Evolutionary conservation across 2,113 vertebrate genomes (phyloP).

Genomic region (Dipodomys spectabilis): DNA sequence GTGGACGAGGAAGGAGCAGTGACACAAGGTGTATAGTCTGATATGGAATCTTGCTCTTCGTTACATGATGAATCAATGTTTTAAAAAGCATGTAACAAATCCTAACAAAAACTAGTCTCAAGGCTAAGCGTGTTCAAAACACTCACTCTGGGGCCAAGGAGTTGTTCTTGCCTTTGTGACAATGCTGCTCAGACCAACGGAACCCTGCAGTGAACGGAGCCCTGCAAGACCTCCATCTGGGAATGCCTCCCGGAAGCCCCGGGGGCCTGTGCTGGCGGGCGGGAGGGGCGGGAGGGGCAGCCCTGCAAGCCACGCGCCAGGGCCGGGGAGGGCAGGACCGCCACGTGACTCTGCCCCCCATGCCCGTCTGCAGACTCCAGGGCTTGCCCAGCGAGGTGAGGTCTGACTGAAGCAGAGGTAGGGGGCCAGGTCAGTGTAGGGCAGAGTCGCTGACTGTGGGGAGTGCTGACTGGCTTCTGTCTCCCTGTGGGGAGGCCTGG

Average conservation of each 20-base stretch:
- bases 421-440: not conserved
- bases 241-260: not conserved
- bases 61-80: not conserved
- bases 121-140: not conserved
- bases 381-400: not conserved
- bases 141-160: not conserved
- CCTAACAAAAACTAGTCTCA: not conserved
- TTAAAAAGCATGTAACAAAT: not conserved
- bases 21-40: not conserved
- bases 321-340: too few species aligned
- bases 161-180: not conserved
- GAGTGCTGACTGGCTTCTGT: not conserved
- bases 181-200: not conserved
- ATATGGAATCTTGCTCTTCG: not conserved
- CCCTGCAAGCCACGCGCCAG: too few species aligned
- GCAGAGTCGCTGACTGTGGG: not conserved
- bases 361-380: not conserved
- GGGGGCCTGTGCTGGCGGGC: not conserved
- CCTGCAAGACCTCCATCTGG: not conserved
- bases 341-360: rapidly evolving
- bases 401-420: not conserved
- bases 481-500: not conserved
- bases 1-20: not conserved
- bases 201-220: not conserved
- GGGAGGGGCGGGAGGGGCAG: too few species aligned